Evolutionary conservation across 1,140 invertebrate species (phyloP).

Genomic region (Papilio polyxenes): DNA sequence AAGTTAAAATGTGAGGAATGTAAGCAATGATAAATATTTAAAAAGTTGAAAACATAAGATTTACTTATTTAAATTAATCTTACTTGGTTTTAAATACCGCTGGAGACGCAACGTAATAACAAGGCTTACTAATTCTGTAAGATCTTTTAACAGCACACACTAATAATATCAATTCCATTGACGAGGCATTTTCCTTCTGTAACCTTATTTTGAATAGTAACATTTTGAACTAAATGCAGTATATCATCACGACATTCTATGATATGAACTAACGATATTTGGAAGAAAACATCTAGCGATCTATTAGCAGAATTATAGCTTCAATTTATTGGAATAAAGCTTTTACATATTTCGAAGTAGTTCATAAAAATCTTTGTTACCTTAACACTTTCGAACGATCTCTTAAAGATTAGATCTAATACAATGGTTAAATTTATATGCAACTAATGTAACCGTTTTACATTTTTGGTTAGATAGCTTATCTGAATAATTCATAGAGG

Average conservation of each 20-base stretch:
- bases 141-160: no score
- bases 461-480: conserved; percentile 21
- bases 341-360: background rate
- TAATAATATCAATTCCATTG: no score
- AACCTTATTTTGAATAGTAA: no score
- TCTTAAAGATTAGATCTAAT: conserved; percentile 25
- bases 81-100: no score
- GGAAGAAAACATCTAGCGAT: background rate
- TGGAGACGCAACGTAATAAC: no score
- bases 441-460: conserved; percentile 21
- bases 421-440: conserved; percentile 18
- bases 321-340: background rate
- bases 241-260: no score
- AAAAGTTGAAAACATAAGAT: no score
- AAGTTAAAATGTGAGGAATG: background rate
- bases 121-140: no score
- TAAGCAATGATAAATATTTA: background rate
- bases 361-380: conserved; percentile 31
- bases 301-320: conserved; percentile 17
- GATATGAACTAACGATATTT: no score
- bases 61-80: no score
- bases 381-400: conserved; percentile 21
- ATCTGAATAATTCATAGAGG: conserved; percentile 29
- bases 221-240: no score
- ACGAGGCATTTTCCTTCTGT: no score